These are phyloP conservation scores for Cynocephalus volans DNA, from an alignment of 2,113 vertebrate genomes.

Conservation along the genomic window DNA sequence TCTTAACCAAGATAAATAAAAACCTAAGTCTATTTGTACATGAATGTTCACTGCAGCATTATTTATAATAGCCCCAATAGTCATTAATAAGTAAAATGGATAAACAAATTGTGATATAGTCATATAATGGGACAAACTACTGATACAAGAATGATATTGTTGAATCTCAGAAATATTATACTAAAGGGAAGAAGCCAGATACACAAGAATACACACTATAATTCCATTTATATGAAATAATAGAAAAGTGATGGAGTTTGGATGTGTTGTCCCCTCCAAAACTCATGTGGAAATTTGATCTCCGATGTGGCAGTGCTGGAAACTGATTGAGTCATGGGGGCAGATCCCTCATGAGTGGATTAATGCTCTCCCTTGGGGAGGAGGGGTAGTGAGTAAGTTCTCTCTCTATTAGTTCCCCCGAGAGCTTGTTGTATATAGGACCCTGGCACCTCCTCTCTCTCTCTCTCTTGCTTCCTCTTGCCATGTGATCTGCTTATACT, in stretches of 20 bases:
- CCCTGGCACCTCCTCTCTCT: no score
- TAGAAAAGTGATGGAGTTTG: background rate
- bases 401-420: no score
- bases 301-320: no score
- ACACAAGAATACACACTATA: background rate
- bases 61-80: background rate
- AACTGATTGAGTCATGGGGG: no score
- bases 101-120: background rate
- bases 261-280: no score
- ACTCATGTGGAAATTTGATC: no score
- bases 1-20: background rate
- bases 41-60: background rate
- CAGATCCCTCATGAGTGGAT: no score
- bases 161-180: background rate
- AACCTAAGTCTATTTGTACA: background rate
- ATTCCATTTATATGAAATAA: background rate
- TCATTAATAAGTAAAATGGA: background rate
- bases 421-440: no score
- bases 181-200: background rate
- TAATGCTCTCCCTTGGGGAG: no score
- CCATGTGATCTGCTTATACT: no score
- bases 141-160: background rate
- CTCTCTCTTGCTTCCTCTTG: no score
- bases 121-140: background rate
- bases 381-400: no score